phyloP scores from a whole-genome alignment of 2,888 invertebrate species.

The Philereme vetulata region DNA sequence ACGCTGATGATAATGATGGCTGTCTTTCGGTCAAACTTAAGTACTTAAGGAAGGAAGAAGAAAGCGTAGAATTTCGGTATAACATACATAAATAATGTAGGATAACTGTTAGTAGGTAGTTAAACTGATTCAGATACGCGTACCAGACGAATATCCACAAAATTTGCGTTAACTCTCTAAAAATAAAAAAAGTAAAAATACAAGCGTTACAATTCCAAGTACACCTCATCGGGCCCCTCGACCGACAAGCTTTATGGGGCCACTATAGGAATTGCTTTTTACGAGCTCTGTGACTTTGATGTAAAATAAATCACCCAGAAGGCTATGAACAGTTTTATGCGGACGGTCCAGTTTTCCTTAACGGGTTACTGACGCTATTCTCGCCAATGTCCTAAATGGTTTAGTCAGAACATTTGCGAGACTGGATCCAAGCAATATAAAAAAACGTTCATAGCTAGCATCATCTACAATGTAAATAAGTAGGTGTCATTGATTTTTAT shows the following conservation, averaged over 20 bases:
- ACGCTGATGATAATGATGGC: too few relatives aligned
- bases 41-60: too few relatives aligned
- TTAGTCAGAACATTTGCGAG: conserved; percentile 14
- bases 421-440: not conserved
- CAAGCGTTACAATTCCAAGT: conserved; percentile 11
- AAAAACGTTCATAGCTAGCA: not conserved
- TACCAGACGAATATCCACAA: too few relatives aligned
- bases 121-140: too few relatives aligned
- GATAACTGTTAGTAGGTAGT: too few relatives aligned
- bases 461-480: not conserved
- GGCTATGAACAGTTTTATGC: conserved; percentile 48
- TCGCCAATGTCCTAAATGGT: conserved; percentile 42
- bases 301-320: conserved; percentile 49
- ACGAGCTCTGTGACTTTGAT: conserved; percentile 55
- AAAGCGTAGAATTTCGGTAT: too few relatives aligned
- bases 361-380: conserved; percentile 26
- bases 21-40: too few relatives aligned
- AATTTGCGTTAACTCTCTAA: too few relatives aligned
- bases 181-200: conserved; percentile 4
- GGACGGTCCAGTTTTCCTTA: conserved; percentile 44
- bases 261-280: conserved; percentile 50
- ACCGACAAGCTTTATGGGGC: conserved; percentile 48
- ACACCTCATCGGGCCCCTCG: conserved; percentile 42
- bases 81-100: too few relatives aligned
- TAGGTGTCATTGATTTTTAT: too few relatives aligned